phyloP scores from a whole-genome alignment of 2,888 invertebrate genomes.

The Platycheirus rosarum region DNA sequence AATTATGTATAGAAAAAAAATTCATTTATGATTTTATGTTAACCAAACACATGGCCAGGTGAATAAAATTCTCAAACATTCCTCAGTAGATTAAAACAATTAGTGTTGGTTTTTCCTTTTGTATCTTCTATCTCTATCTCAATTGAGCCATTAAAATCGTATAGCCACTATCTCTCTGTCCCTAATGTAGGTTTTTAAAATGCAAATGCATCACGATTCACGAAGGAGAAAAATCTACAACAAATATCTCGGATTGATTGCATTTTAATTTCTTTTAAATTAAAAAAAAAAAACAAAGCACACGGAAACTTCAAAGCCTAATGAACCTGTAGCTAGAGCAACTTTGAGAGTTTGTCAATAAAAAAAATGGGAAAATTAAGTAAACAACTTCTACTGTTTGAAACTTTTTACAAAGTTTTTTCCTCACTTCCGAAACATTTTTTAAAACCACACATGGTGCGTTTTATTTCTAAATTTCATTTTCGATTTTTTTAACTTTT shows the following conservation, averaged over 20 bases:
- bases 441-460: constrained; percentile 30
- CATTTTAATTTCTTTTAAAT: constrained; percentile 25
- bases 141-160: constrained; percentile 61
- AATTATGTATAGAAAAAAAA: constrained; percentile 43
- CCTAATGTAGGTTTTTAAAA: constrained; percentile 42
- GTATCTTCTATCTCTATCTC: neutral
- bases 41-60: constrained; percentile 48
- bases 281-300: neutral
- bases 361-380: constrained; percentile 10
- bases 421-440: constrained; percentile 3
- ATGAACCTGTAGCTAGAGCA: constrained; percentile 18
- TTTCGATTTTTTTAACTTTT: constrained; percentile 21
- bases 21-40: constrained; percentile 47
- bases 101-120: constrained; percentile 19
- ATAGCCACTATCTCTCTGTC: constrained; percentile 28
- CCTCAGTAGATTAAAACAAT: constrained; percentile 24
- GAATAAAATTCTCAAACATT: constrained; percentile 41
- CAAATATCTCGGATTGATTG: constrained; percentile 43
- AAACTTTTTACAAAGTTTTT: constrained; percentile 14
- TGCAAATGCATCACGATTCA: constrained; percentile 39
- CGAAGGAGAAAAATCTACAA: constrained; percentile 27
- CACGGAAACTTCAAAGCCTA: constrained; percentile 17
- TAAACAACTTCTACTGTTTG: constrained; percentile 22
- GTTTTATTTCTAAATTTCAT: constrained; percentile 15
- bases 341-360: constrained; percentile 28